phyloP scores from a whole-genome alignment of 2,888 invertebrate genomes.

The Cephus nigrinus region DNA sequence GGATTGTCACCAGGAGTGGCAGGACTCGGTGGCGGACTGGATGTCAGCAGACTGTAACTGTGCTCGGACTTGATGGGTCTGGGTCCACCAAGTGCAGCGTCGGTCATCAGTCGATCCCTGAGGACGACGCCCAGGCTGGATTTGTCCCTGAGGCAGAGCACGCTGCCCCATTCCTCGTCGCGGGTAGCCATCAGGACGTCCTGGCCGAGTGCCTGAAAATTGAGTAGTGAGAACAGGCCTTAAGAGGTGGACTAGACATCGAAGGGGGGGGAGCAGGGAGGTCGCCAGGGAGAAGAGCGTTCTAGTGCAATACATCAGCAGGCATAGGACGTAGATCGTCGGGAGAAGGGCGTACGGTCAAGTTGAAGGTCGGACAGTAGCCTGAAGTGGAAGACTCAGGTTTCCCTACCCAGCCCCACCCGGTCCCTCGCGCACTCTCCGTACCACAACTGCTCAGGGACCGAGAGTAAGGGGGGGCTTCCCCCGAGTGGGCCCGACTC shows the following conservation, averaged over 20 bases:
- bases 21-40: conserved; percentile 57
- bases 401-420: neutral
- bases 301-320: conserved; percentile 18
- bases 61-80: conserved; percentile 93
- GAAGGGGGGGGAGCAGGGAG: neutral
- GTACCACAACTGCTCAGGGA: neutral
- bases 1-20: conserved; percentile 46
- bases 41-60: conserved; percentile 79
- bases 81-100: conserved; percentile 79
- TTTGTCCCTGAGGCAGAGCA: conserved; percentile 69
- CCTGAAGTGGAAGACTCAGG: neutral
- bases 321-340: conserved; percentile 14
- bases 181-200: conserved; percentile 68
- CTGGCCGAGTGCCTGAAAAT: conserved; percentile 74
- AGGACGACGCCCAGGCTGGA: conserved; percentile 76
- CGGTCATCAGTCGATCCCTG: conserved; percentile 90
- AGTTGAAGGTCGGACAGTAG: conserved; percentile 54
- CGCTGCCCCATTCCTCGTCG: conserved; percentile 74
- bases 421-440: neutral
- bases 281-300: neutral
- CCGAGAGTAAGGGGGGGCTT: neutral
- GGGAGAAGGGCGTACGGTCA: conserved; percentile 47
- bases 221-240: neutral
- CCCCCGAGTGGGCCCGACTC: conserved; percentile 30
- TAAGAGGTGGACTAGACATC: neutral